Percentiles rank a stretch among this genome's conserved stretches.
Evolutionary conservation across 2,797 vertebrate species (phyloP).

Genomic region (Enteromius thamalakanensis): DNA sequence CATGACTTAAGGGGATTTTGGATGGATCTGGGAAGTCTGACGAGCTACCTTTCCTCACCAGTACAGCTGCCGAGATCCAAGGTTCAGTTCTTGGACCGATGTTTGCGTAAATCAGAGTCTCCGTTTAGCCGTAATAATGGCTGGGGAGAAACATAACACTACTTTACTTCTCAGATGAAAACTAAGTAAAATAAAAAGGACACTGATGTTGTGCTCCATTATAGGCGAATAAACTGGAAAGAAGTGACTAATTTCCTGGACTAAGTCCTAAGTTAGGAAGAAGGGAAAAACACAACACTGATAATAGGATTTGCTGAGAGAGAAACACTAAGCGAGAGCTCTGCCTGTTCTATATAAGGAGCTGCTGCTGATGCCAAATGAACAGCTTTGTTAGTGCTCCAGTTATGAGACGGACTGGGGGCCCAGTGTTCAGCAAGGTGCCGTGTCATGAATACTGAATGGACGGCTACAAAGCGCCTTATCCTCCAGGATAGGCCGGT

Average conservation of each 20-base stretch:
- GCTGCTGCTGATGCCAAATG: conserved; percentile 52
- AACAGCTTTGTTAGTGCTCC: conserved; percentile 62
- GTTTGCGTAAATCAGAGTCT: background rate
- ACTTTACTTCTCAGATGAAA: conserved; percentile 1
- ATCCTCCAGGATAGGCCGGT: conserved; percentile 33
- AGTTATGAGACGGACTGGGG: conserved; percentile 52
- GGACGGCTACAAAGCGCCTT: conserved; percentile 37
- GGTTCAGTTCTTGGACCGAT: background rate
- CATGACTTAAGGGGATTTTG: conserved; percentile 32
- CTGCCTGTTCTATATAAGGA: conserved; percentile 55
- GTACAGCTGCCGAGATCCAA: conserved; percentile 6
- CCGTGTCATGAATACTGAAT: conserved; percentile 56
- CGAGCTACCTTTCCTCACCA: background rate
- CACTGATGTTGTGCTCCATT: conserved; percentile 27
- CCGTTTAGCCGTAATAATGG: conserved; percentile 15
- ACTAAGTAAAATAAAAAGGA: conserved; percentile 15
- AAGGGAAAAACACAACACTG: conserved; percentile 52
- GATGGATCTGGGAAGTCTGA: conserved; percentile 34
- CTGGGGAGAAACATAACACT: conserved; percentile 21
- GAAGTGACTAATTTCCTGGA: conserved; percentile 60
- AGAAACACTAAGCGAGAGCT: conserved; percentile 46
- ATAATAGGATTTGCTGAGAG: conserved; percentile 59
- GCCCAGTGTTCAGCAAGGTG: conserved; percentile 52
- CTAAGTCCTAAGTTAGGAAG: conserved; percentile 41
- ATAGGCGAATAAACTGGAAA: conserved; percentile 52